Evolutionary conservation across 2,888 invertebrate genomes (phyloP), one percentile per base, ranked within the genome.

Genomic region (Chrysolina haemoptera): DNA sequence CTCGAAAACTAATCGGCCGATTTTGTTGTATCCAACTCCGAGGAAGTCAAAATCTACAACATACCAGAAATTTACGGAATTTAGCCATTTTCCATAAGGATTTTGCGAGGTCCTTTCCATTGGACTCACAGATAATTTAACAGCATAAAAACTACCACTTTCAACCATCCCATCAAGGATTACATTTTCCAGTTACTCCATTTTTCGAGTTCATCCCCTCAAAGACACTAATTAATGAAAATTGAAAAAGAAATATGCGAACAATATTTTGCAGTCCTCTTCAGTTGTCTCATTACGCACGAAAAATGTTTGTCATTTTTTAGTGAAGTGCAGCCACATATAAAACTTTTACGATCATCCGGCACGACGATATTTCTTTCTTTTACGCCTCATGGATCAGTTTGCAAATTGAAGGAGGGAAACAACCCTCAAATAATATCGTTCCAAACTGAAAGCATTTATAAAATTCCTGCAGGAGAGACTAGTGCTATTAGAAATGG

Each of bases 341-440:
- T 59, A 59, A 59, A 59, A 59, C 35, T 16, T 16, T 59, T 27
- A 27, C 59, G 59, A 59, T 59, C 35, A 35, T 59, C 59, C n/a
- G 27, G 27, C 59, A 5, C 12, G 67, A 55, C 53, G 18, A 40
- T 41, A 67, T 66, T 48, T 50, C 16, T 46, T 48, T 48, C 50
- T 43, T 59, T 50, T 16, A 53, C 40, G 53, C 53, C 40, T 67
- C 67, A n/a, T 27, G 53, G 53, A 53, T 67, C 67, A 67, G 46
- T 53, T 53, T 18, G 53, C 40, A 55, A 67, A 67, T 55, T 67
- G 67, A 41, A 67, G 50, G 22, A 63, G 67, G 67, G 67, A 55
- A 67, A 53, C 40, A 18, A 53, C 67, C 67, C 67, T 53, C 53
- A 35, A 67, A 53, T 67, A 27, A 43, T 67, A 59, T 35, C 59